Base-by-base conservation (phyloP, 2,113 vertebrate genomes). In the human (Homo sapiens) region DNA sequence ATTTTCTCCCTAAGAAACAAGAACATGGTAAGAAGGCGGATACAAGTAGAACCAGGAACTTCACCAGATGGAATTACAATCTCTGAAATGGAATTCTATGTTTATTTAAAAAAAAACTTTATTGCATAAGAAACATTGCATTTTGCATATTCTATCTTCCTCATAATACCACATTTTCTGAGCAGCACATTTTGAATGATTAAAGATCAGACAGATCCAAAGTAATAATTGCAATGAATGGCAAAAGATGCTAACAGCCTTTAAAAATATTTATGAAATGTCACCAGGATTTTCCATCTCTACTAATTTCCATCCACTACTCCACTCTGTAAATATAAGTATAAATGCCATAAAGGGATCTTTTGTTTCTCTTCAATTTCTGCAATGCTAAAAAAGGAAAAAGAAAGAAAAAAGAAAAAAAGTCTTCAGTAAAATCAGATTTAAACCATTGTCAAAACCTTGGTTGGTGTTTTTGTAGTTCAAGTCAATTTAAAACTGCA, bases 1-100 rank as follows among this genome's bases (percentile, higher is more conserved):
- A 52, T 98, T 99, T 78, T 99, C 99, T 84, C 97, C 98, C 99
- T 99, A 98, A 30, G 32, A 96, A 97, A 98, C 43, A 55, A 97
- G 30, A 97, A 97, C 14, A 90, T 45, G 83, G 73, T 59, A 86
- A 92, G 97, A 97, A 94, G 17, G 50, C 89, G 83, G 72, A 83
- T 95, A 87, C 23, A 75, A 70, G 96, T 86, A 75, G 72, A 5
- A 91, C 18, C 0, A 5, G 94, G 20, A 97, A 93, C 0, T 9
- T 83, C 6, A 32, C 25, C 61, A 83, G 32, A 50, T 68, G 48
- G 95, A 50, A 61, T 85, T 45, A 91, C 27, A 86, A 78, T 66
- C 61, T 79, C 83, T 48, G 45, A 92, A 96, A 96, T 57, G 45
- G 57, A 93, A 92, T 73, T 90, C 75, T 35, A 80, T 68, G 9